Conservation (phyloP, 2,113 vertebrate species). For the Mesembrinibis cayennensis region DNA sequence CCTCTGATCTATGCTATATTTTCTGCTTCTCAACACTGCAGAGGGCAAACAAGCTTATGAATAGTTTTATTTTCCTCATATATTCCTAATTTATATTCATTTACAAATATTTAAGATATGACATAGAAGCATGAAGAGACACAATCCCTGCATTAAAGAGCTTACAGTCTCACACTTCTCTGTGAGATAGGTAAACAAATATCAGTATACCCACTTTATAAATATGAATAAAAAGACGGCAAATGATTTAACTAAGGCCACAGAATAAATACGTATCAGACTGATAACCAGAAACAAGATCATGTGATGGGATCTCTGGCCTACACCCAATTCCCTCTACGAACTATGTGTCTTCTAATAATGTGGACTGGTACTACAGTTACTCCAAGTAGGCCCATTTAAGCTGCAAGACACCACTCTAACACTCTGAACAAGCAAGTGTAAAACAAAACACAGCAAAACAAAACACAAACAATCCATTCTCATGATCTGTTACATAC, state of each 20-base stretch:
- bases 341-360: not conserved
- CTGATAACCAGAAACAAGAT: not conserved
- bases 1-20: not conserved
- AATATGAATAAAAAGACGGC: conserved; percentile 23
- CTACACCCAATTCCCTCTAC: not conserved
- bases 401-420: not conserved
- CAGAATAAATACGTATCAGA: not conserved
- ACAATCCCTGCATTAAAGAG: conserved; percentile 35
- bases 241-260: conserved; percentile 30
- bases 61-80: conserved; percentile 41
- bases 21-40: not conserved
- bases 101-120: conserved; percentile 59
- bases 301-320: not conserved
- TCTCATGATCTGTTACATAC: not conserved
- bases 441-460: conserved; percentile 1
- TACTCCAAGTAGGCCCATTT: not conserved
- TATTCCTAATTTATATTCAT: conserved; percentile 47
- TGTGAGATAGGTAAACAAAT: conserved; percentile 33
- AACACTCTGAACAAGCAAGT: not conserved
- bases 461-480: not conserved
- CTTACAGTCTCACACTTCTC: conserved; percentile 22
- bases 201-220: not conserved
- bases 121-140: conserved; percentile 21
- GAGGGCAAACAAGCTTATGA: conserved; percentile 15
- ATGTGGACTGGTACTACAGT: not conserved